Conservation (phyloP, 2,888 invertebrate species). For the Aelia acuminata region DNA sequence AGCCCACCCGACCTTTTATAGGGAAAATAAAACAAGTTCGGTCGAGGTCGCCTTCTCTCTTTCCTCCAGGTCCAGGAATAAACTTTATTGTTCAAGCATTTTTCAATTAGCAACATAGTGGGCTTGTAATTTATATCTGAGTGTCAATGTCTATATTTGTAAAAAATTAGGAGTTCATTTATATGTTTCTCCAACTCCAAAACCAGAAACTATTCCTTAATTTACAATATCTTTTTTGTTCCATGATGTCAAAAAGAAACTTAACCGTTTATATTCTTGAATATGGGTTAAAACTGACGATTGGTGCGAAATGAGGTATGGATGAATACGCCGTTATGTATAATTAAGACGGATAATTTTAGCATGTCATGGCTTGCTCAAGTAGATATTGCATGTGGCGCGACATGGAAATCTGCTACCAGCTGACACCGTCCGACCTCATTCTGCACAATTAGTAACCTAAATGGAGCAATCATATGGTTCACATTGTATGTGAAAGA, state of each 20-base stretch:
- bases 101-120: neutral
- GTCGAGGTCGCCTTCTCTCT: neutral
- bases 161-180: too few species aligned
- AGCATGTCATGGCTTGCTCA: neutral
- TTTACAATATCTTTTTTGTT: too few species aligned
- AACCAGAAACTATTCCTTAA: too few species aligned
- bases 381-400: constrained; percentile 8
- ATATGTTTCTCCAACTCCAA: too few species aligned
- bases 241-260: too few species aligned
- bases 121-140: neutral
- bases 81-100: neutral
- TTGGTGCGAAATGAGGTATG: too few species aligned
- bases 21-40: constrained; percentile 30
- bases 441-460: neutral
- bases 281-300: too few species aligned
- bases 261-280: too few species aligned
- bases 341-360: neutral
- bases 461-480: neutral
- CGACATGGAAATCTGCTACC: neutral
- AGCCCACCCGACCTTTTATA: constrained; percentile 3
- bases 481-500: neutral
- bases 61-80: neutral
- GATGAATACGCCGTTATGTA: neutral
- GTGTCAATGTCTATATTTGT: too few species aligned
- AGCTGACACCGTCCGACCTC: neutral